Conservation (phyloP, 2,113 vertebrate species). For the Oostethus manadensis region DNA sequence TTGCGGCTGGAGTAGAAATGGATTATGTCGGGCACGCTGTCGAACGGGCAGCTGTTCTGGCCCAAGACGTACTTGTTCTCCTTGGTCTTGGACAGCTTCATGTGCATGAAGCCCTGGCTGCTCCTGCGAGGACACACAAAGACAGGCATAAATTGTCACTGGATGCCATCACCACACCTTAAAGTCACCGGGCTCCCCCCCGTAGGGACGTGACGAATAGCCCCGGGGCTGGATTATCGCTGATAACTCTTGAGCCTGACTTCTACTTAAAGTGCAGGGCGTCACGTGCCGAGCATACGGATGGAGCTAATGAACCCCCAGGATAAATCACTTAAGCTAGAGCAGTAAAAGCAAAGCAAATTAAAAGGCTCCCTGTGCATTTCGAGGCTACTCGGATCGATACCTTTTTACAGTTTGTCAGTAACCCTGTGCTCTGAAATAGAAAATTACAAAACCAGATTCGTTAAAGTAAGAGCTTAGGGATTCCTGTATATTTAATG, state of each 20-base stretch:
- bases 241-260: slow-evolving; percentile 39
- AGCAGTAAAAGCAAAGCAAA: slow-evolving; percentile 63
- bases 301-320: slow-evolving; percentile 50
- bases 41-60: slow-evolving; percentile 93
- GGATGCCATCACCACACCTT: not conserved
- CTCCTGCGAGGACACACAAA: slow-evolving; percentile 78
- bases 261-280: slow-evolving; percentile 34
- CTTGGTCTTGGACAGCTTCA: slow-evolving; percentile 94
- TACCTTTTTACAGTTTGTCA: slow-evolving; percentile 49
- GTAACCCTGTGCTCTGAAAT: slow-evolving; percentile 43
- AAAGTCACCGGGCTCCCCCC: not conserved
- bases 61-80: slow-evolving; percentile 95
- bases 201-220: not conserved
- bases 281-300: slow-evolving; percentile 29
- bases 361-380: slow-evolving; percentile 52
- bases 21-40: slow-evolving; percentile 94
- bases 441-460: slow-evolving; percentile 24
- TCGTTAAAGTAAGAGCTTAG: slow-evolving; percentile 11
- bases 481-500: slow-evolving; percentile 5
- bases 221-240: slow-evolving; percentile 35
- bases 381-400: slow-evolving; percentile 38
- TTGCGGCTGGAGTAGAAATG: slow-evolving; percentile 96
- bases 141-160: not conserved
- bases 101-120: slow-evolving; percentile 99
- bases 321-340: slow-evolving; percentile 53